Base-by-base conservation (phyloP, 2,888 invertebrate species). In the Synanthedon myopaeformis region DNA sequence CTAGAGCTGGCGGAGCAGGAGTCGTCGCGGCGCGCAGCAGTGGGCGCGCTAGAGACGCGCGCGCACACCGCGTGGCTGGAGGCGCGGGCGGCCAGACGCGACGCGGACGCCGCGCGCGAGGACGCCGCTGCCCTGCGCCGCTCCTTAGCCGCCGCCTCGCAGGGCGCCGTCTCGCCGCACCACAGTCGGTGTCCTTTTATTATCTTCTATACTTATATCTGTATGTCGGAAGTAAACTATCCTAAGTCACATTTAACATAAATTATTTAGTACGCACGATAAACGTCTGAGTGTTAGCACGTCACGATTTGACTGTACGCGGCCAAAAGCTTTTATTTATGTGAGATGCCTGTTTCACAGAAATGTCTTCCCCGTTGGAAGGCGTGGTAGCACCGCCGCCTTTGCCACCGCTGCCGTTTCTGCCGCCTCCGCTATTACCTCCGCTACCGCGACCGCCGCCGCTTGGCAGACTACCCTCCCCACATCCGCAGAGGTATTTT, bases 1-100 rank as follows among this genome's bases (percentile, higher is more conserved):
- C 91, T 94, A 54, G 96, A 96, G 85, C 91, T 96, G 57, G 90
- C 94, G n/a, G 95, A 95, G 55, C 95, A 95, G 75, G 94, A 96
- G 74, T 92, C 90, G 1, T 76, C 84, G 5, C 88, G 89, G 14
- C 90, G 90, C 65, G 79, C 88, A 0, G 95, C 95, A 69, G 92
- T 95, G 61, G 90, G 94, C 54, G 90, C 91, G 55, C 89, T 94
- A 55, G 96, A 96, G 79, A 92, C 93, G 65, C 94, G 95, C 60
- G 93, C 94, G 13, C 96, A 96, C 78, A 93, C 94, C 68, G 92
- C 93, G 60, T 95, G 95, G 96, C 91, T 97, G 53, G 90, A 92
- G 56, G 93, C 95, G 12, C 89, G 96, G 52, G 93, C 94, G 68
- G 92, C 93, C 42, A 92, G 94, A 72, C 90, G 96, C 41, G 94